Base-by-base conservation (phyloP, 2,797 vertebrate species). In the Falco peregrinus region DNA sequence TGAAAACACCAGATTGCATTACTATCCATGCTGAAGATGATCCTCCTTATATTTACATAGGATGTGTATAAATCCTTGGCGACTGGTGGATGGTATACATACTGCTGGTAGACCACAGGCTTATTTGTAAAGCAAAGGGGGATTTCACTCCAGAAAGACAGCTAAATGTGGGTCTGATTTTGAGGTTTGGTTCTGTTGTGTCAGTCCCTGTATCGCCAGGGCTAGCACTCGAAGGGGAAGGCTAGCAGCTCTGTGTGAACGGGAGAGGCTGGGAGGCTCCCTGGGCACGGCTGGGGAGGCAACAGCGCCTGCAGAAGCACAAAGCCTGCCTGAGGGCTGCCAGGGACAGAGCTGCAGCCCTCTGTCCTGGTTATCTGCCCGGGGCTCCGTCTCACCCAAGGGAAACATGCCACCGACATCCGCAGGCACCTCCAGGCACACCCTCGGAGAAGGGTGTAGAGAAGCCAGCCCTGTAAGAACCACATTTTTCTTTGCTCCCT, bases 371-470 rank as follows among this genome's bases (percentile, higher is more conserved):
- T 71, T 25, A 17, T 15, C 77, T 75, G 81, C 64, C 41, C 2
- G 3, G 31, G 50, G 65, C 71, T 57, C 5, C 0, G 2, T 37
- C 39, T 47, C 87, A 70, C 29, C 41, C 24, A 22, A 5, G 19
- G 60, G 64, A 56, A 48, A 83, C 2, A 5, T 0, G 5, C 13
- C 56, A 35, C 13, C 2, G 5, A 33, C 71, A 74, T 45, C 61
- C 71, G 47, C 51, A 25, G 83, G 29, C 35, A 91, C 59, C 74
- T 70, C 74, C 77, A 84, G 74, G 65, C 64, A 91, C 81, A 56
- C 60, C 39, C 70, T 47, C 9, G 5, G 45, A 61, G 83, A 48
- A 75, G 22, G 64, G 56, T 21, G 48, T 53, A 65, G 63, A 56
- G 47, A 70, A 83, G 51, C 4, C 57, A 73, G 43, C 65, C 53